These are phyloP conservation scores for Acinonyx jubatus DNA, from an alignment of 2,113 vertebrate species.

Conservation along the genomic window DNA sequence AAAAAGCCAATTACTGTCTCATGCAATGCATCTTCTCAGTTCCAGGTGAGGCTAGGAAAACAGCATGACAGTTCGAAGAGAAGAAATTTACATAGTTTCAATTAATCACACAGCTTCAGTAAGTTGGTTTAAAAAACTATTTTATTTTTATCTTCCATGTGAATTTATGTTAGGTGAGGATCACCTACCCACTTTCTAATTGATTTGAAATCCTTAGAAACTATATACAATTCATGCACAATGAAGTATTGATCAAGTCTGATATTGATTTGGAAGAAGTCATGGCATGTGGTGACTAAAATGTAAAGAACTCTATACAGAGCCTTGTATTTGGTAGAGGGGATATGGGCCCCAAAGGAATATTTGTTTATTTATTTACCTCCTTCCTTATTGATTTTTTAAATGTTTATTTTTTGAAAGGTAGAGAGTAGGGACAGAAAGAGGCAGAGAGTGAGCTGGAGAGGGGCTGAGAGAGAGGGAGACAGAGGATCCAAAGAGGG, in stretches of 20 bases:
- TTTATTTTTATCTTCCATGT: not conserved
- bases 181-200: not conserved
- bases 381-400: too few relatives aligned
- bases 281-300: not conserved
- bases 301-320: not conserved
- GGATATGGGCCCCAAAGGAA: too few relatives aligned
- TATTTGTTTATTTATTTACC: too few relatives aligned
- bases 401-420: too few relatives aligned
- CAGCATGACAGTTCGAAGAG: not conserved
- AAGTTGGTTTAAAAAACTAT: not conserved
- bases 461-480: too few relatives aligned
- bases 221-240: not conserved
- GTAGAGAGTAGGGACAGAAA: too few relatives aligned
- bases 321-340: not conserved
- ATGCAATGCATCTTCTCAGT: not conserved
- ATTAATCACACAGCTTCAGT: not conserved
- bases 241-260: fast-evolving
- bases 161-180: not conserved
- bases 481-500: too few relatives aligned
- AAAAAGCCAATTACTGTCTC: not conserved
- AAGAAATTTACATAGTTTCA: slow-evolving; percentile 16
- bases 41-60: not conserved
- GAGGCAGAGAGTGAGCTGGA: too few relatives aligned
- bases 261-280: not conserved
- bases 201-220: not conserved